phyloP scores from a whole-genome alignment of 2,113 vertebrate species.

The Periophthalmus modestus region DNA sequence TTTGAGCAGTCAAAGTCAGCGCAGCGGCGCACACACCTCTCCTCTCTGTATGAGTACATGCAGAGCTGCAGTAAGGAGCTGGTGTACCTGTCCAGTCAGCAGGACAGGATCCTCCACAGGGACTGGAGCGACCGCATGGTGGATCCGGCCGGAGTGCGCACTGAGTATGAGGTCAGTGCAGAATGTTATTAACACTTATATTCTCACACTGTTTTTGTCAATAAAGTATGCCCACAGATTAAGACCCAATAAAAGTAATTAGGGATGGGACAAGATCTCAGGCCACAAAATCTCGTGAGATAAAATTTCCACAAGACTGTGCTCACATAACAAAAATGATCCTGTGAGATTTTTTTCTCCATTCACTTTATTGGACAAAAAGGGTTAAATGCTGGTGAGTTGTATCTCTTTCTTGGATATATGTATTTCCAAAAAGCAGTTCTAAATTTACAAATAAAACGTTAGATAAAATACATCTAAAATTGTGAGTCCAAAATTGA shows the following conservation, averaged over 20 bases:
- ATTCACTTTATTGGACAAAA: too few relatives aligned
- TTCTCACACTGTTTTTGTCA: neutral
- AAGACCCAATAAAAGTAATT: neutral
- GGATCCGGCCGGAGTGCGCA: conserved; percentile 75
- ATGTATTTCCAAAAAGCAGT: too few relatives aligned
- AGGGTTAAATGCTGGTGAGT: too few relatives aligned
- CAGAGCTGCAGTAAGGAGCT: conserved; percentile 90
- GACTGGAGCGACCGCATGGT: conserved; percentile 93
- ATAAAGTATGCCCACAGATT: neutral
- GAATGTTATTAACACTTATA: neutral
- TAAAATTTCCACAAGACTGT: too few relatives aligned
- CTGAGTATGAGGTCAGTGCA: conserved; percentile 84
- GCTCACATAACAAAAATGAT: too few relatives aligned
- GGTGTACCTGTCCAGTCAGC: conserved; percentile 81
- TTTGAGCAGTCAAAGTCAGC: conserved; percentile 81
- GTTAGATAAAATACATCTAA: too few relatives aligned
- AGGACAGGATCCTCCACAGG: conserved; percentile 84
- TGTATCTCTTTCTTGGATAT: too few relatives aligned
- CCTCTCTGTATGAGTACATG: conserved; percentile 89
- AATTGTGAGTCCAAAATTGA: too few relatives aligned
- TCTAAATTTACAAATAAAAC: too few relatives aligned
- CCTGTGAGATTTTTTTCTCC: too few relatives aligned
- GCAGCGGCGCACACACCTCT: conserved; percentile 78
- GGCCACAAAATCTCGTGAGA: too few relatives aligned
- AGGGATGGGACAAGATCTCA: too few relatives aligned